phyloP scores from a whole-genome alignment of 2,797 vertebrate species.

The Lacerta agilis region DNA sequence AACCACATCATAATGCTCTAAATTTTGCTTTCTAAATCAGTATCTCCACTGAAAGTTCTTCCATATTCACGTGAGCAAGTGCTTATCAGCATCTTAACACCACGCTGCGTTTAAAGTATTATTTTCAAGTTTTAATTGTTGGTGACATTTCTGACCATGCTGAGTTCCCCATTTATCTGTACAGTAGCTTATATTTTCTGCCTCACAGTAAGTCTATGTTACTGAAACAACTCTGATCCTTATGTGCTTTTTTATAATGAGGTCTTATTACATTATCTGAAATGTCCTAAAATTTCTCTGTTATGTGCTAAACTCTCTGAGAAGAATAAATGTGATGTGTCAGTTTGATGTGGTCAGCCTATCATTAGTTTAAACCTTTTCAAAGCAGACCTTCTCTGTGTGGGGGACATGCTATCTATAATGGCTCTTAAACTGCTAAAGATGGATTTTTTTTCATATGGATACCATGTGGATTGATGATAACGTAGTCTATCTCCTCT shows the following conservation, averaged over 20 bases:
- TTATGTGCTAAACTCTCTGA: slow-evolving; percentile 11
- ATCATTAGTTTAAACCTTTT: slow-evolving; percentile 15
- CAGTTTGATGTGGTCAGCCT: slow-evolving; percentile 8
- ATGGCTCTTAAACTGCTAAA: slow-evolving; percentile 40
- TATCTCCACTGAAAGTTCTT: neutral
- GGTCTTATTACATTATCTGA: neutral
- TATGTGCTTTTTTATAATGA: neutral
- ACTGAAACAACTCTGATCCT: neutral
- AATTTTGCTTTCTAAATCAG: neutral
- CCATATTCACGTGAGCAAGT: neutral
- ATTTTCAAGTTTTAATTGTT: neutral
- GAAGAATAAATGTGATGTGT: neutral
- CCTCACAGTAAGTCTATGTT: neutral
- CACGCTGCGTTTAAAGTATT: neutral
- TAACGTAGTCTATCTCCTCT: slow-evolving; percentile 24
- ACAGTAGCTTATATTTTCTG: neutral
- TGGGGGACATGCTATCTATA: neutral
- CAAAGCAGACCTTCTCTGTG: neutral
- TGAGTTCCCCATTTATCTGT: neutral
- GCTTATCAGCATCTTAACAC: neutral
- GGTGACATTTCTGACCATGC: neutral
- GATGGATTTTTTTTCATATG: slow-evolving; percentile 55
- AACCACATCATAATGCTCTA: neutral
- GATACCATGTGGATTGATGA: slow-evolving; percentile 47
- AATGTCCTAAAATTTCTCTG: neutral